A percentile compares a stretch with the other conserved stretches of the same genome.
Evolutionary conservation across 2,888 invertebrate genomes (phyloP).

Genomic region (Stenurella melanura): DNA sequence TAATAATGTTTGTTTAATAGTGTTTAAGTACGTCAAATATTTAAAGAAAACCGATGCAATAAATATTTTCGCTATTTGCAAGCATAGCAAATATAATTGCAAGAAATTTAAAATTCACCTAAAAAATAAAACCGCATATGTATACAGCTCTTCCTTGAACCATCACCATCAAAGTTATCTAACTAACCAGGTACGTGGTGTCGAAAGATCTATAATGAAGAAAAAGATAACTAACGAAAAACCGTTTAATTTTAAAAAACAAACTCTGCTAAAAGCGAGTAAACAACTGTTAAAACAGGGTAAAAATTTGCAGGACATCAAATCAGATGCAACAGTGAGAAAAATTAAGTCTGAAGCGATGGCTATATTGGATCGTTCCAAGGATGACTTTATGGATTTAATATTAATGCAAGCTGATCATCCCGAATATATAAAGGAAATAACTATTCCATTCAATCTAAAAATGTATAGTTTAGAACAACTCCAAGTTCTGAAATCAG

Average conservation of each 20-base stretch:
- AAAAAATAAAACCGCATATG: background rate
- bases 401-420: too few relatives aligned
- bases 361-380: too few relatives aligned
- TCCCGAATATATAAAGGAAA: too few relatives aligned
- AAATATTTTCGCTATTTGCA: constrained; percentile 30
- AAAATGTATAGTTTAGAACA: too few relatives aligned
- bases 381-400: too few relatives aligned
- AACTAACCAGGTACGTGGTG: constrained; percentile 12
- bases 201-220: constrained; percentile 31
- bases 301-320: constrained; percentile 31
- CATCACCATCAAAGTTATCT: constrained; percentile 4
- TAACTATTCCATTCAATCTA: too few relatives aligned
- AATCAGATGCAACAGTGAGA: constrained; percentile 40
- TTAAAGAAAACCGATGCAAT: constrained; percentile 23
- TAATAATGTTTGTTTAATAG: constrained; percentile 36
- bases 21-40: constrained; percentile 34
- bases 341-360: too few relatives aligned
- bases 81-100: constrained; percentile 10
- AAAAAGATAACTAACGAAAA: background rate
- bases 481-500: too few relatives aligned
- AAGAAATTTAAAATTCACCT: constrained; percentile 24
- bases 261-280: constrained; percentile 13
- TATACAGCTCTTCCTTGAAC: constrained; percentile 19
- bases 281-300: constrained; percentile 3
- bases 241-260: constrained; percentile 35